Conservation (phyloP, 2,888 invertebrate genomes). For the Sicus ferrugineus region DNA sequence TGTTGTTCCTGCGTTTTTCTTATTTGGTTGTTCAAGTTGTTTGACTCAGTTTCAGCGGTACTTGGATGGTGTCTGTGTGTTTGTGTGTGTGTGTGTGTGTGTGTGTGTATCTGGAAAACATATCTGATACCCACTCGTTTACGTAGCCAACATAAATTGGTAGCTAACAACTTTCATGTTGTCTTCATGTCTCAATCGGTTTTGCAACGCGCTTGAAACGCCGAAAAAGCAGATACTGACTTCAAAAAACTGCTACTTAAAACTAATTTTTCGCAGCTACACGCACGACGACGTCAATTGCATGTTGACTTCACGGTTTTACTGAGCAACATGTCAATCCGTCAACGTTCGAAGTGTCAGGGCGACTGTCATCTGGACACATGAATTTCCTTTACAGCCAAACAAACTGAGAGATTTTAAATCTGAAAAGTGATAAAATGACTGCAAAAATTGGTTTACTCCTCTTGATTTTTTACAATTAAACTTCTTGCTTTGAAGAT, state of each 20-base stretch:
- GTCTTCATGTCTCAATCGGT: background rate
- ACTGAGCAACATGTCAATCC: constrained; percentile 31
- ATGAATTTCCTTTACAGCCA: background rate
- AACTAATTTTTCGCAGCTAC: background rate
- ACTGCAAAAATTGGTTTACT: too few species aligned
- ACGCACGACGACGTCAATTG: background rate
- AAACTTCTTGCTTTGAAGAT: too few species aligned
- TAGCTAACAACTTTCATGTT: background rate
- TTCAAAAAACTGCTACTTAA: background rate
- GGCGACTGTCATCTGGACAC: background rate
- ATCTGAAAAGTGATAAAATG: too few species aligned
- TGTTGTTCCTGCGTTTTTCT: background rate
- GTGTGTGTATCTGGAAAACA: too few species aligned
- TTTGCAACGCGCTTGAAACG: background rate
- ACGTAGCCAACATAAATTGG: too few species aligned
- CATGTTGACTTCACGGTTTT: background rate
- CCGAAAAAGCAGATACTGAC: too few species aligned
- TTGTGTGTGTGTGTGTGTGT: too few species aligned
- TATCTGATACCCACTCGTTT: too few species aligned
- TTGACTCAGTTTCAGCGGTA: background rate
- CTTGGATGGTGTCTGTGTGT: background rate
- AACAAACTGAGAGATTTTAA: too few species aligned
- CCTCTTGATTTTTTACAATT: too few species aligned
- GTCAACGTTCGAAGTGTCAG: constrained; percentile 23
- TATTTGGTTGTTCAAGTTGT: background rate